Evolutionary conservation across 2,888 invertebrate genomes (phyloP), one percentile per base, ranked within the genome.

Genomic region (Tridacna gigas): DNA sequence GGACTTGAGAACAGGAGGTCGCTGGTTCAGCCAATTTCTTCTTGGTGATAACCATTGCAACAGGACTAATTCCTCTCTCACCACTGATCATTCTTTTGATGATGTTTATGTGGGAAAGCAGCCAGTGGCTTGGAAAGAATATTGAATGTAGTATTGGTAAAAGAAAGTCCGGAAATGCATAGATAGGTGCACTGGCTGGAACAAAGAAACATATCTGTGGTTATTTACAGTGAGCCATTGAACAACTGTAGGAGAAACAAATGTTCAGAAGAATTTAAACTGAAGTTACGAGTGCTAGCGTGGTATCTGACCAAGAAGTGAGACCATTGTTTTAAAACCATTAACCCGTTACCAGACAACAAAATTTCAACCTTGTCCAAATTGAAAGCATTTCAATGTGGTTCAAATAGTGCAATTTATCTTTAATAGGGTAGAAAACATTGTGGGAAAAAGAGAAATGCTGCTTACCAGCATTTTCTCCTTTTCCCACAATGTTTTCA

Each of bases 271-370:
- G 67, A 67, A 7, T n/a, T 45, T 18, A 37, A 37, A 45, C 20
- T 67, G 45, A 67, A 67, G 67, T 37, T 67, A 5, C 15, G 67
- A 45, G 67, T 67, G 20, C 45, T 67, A 20, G 67, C 67, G 11
- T 67, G 67, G 67, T 67, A 37, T 45, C 0, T 67, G 67, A 67
- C 67, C 1, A 67, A 67, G 20, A 67, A 67, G 67, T 67, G 67
- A 67, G 67, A 67, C 20, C 9, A 56, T 20, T 56, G 20, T 56
- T 5, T 56, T 56, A 5, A 56, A 56, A 56, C 56, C 51, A 51
- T 51, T 51, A 13, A 51, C 11, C 51, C 15, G 51, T 13, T 15
- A 51, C 51, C 11, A 51, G 11, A 51, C 51, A 51, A 51, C 51
- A 51, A 51, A 51, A 13, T 15, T 51, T 51, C 15, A 51, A 15